Base-by-base conservation (phyloP, 2,797 vertebrate species). In the Serranus cabrilla region DNA sequence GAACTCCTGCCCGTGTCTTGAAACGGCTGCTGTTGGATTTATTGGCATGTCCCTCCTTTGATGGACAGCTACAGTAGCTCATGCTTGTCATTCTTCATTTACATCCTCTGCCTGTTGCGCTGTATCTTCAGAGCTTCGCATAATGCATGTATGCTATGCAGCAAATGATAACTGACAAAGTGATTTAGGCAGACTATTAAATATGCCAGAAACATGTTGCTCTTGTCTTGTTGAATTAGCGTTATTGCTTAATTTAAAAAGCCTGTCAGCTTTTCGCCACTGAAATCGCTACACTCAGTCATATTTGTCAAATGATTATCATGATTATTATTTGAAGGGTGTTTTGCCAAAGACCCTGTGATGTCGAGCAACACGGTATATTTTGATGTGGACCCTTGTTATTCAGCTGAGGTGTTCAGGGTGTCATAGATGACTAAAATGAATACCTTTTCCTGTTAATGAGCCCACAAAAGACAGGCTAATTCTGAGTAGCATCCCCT, bases 391-490 rank as follows among this genome's bases (percentile, higher is more conserved):
- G 31, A 81, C 45, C 72, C 83, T 81, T 89, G 84, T 89, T 83
- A 86, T 82, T 90, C 89, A 88, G 12, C 16, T 18, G 59, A 73
- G 67, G 73, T 73, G 69, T 71, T 68, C 60, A 56, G 43, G 57
- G 59, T 57, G 81, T 87, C 62, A 57, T 65, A 56, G 84, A 73
- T 46, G 37, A 55, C 79, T 66, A n/a, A 82, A 84, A 80, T 61
- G 43, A 88, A 83, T 71, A 74, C 66, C 74, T 64, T 71, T 27
- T 50, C 68, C 23, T 60, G 1, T 64, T 92, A 91, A 93, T 91
- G 82, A 92, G 88, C 80, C 85, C 92, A 87, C 87, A 68, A 89
- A 85, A 90, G 88, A 80, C 72, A 55, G 47, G 45, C 16, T 77
- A 73, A 51, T 79, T 83, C 71, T 9, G 51, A 77, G 67, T 46